These are phyloP conservation scores for Scotopteryx bipunctaria DNA, from an alignment of 2,888 invertebrate genomes.

Conservation along the genomic window DNA sequence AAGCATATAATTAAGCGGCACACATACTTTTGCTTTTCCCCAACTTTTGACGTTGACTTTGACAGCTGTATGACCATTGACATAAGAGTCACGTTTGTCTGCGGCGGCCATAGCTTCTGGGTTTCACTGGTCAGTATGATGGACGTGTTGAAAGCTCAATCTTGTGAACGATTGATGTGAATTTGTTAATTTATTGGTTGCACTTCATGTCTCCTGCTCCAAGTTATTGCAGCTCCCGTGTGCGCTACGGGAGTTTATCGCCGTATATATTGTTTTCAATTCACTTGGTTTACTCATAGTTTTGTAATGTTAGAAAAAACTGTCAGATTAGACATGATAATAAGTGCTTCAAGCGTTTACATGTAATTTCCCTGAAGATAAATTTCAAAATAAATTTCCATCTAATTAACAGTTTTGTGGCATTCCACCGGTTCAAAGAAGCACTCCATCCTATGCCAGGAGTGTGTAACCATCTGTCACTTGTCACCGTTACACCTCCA, in stretches of 20 bases:
- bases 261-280: not conserved
- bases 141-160: conserved; percentile 26
- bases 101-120: not conserved
- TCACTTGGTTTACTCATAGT: not conserved
- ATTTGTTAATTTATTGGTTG: conserved; percentile 18
- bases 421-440: conserved; percentile 65
- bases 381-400: conserved; percentile 63
- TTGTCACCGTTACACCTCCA: conserved; percentile 66
- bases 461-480: conserved; percentile 77
- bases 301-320: not conserved
- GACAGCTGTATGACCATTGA: conserved; percentile 30
- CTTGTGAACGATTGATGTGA: conserved; percentile 23
- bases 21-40: conserved; percentile 34
- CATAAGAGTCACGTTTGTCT: conserved; percentile 22
- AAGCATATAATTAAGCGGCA: conserved; percentile 65
- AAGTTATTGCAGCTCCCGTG: conserved; percentile 1
- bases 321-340: not conserved
- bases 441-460: conserved; percentile 60
- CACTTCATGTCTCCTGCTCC: conserved; percentile 6
- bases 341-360: conserved; percentile 7
- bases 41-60: conserved; percentile 23
- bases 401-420: conserved; percentile 71
- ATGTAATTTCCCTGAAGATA: conserved; percentile 38
- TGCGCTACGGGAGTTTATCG: no score
- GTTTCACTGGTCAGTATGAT: conserved; percentile 11